Evolutionary conservation across 1,140 invertebrate genomes (phyloP), one percentile per base, ranked within the genome.

Genomic region (Aphis craccivora): DNA sequence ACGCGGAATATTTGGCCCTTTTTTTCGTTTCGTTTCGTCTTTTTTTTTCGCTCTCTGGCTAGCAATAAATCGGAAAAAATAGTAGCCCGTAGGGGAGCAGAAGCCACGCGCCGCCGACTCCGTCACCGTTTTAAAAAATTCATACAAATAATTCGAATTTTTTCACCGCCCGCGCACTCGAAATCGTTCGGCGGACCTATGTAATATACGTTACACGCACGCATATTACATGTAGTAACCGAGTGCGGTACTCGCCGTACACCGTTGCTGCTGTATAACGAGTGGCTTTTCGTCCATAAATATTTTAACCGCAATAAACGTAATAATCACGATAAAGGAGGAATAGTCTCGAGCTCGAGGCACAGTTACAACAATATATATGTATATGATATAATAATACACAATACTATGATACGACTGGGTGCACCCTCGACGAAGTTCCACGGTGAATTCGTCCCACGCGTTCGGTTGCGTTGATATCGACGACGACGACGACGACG

Each of bases 31-130:
- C 25, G 22, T 91, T 67, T 87, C 43, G 30, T 48, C 30, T 67
- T 40, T 48, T 51, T 83, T 92, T 51, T 51, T 48, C 45, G 40
- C 45, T 43, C 40, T n/a, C 60, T 25, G 48, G 91, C 35, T 35
- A 76, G 91, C 91, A 93, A 93, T 93, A 93, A 93, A 93, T 93
- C 91, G 91, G 91, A 84, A 93, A 93, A 93, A 93, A 48, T 76
- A 43, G 40, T 48, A 51, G 22, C 81, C 91, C 81, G 51, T 43
- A 20, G 91, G 91, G 91, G 91, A 83, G 67, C 23, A 40, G 22
- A 53, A 55, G 48, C 25, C 88, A 93, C 76, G 67, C 91, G 91
- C 45, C n/a, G 45, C 20, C 88, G 43, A 48, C 9, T 18, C 43
- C 84, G 87, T 84, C 48, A 11, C 87, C 48, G 87, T 67, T 67